Evolutionary conservation across 2,888 invertebrate species (phyloP), one percentile per base, ranked within the genome.

Genomic region (Sepioteuthis lessoniana): DNA sequence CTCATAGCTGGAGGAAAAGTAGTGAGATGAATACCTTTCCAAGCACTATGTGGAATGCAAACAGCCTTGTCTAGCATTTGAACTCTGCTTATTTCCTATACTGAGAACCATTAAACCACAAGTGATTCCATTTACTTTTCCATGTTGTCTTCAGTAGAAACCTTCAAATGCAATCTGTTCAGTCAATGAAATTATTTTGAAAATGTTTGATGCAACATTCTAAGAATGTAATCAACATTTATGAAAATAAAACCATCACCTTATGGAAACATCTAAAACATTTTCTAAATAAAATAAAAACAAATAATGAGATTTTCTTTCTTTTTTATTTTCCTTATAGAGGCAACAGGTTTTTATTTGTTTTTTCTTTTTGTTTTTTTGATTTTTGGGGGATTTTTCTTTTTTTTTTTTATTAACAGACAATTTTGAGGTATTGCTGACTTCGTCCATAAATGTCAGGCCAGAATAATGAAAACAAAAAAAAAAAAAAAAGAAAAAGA

Each of bases 281-380:
- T 76, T 76, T n/a, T 76, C 76, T 16, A 76, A 76, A n/a, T 76
- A 76, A 35, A 76, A 76, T n/a, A 76, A 76, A 35, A 76, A 76
- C 76, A 76, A n/a, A n/a, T n/a, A 76, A 76, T 76, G n/a, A 76
- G 76, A 76, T 76, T 76, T 76, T 76, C 76, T 76, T 76, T 76
- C 76, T 76, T 76, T 76, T 76, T 76, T 76, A 76, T 76, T 76
- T 76, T 76, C 76, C 76, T 76, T 76, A 76, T 76, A 76, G 76
- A 76, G 76, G 76, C 76, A 76, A 76, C 76, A 76, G n/a, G 76
- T 76, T 76, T 55, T 76, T 76, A 35, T 76, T 55, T 55, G 55
- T 55, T 55, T 55, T 55, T 55, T 19, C 21, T 55, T 55, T 55
- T 55, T 55, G 21, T 55, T 19, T 55, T 21, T 55, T 42, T 42